Conservation (phyloP, 2,888 invertebrate species). For the Epiblema foenella region DNA sequence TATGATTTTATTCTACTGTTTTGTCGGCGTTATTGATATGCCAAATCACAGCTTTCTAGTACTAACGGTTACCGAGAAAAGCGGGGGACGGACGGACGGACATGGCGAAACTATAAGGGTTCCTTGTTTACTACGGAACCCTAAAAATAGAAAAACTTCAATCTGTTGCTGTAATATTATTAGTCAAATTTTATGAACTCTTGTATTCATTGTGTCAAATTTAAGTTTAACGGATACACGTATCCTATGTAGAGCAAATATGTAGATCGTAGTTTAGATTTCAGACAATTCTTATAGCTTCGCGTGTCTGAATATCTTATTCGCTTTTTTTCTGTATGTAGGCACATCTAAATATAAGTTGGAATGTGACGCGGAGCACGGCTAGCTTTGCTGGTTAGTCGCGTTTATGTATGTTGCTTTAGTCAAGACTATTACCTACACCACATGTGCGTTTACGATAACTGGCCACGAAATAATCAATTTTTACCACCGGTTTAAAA, state of each 20-base stretch:
- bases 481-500: conserved; percentile 37
- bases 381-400: conserved; percentile 60
- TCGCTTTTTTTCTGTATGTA: conserved; percentile 29
- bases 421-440: conserved; percentile 78
- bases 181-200: neutral
- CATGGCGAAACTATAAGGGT: too few species aligned
- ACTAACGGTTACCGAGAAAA: too few species aligned
- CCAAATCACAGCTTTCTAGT: too few species aligned
- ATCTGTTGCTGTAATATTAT: neutral
- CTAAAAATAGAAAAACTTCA: neutral
- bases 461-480: conserved; percentile 69
- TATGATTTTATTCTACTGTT: too few species aligned
- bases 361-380: conserved; percentile 37
- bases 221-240: neutral
- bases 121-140: too few species aligned
- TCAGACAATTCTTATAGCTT: neutral
- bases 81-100: too few species aligned
- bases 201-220: neutral
- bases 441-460: conserved; percentile 83
- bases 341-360: conserved; percentile 49
- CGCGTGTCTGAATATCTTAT: neutral
- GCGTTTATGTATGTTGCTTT: conserved; percentile 82
- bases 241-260: neutral
- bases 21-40: too few species aligned
- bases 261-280: neutral